phyloP scores from a whole-genome alignment of 2,797 vertebrate species.

The Sciurus carolinensis region DNA sequence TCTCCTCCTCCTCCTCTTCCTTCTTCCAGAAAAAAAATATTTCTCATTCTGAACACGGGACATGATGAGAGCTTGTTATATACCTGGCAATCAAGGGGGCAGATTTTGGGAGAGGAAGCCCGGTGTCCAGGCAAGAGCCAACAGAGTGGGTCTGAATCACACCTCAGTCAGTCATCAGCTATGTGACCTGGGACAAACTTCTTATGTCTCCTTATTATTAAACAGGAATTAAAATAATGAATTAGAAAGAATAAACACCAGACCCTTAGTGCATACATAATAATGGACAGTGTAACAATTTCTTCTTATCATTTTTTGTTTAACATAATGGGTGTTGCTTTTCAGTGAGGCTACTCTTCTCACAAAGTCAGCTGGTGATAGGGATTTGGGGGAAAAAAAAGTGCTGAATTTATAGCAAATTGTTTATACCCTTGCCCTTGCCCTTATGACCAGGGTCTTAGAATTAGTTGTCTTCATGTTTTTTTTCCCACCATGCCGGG shows the following conservation, averaged over 20 bases:
- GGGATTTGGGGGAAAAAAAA: background rate
- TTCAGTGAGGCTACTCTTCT: background rate
- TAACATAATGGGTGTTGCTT: background rate
- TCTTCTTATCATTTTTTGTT: background rate
- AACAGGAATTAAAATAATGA: background rate
- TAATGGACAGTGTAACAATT: background rate
- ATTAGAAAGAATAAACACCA: background rate
- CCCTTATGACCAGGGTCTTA: background rate
- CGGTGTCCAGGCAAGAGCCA: background rate
- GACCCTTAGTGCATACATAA: background rate
- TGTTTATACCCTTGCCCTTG: background rate
- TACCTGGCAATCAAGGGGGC: background rate
- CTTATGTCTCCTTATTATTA: background rate
- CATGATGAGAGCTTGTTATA: background rate
- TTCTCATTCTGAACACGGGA: background rate
- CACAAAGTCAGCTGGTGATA: background rate
- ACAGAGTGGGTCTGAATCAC: background rate
- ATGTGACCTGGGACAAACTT: background rate
- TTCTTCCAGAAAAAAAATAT: background rate
- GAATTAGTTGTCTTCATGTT: fast-evolving
- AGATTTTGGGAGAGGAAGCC: background rate
- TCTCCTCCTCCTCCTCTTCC: too few species aligned
- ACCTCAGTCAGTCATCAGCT: background rate
- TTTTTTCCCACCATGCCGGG: background rate
- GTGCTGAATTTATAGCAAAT: background rate